phyloP scores from a whole-genome alignment of 2,888 invertebrate species.

The Hemistola chrysoprasaria region DNA sequence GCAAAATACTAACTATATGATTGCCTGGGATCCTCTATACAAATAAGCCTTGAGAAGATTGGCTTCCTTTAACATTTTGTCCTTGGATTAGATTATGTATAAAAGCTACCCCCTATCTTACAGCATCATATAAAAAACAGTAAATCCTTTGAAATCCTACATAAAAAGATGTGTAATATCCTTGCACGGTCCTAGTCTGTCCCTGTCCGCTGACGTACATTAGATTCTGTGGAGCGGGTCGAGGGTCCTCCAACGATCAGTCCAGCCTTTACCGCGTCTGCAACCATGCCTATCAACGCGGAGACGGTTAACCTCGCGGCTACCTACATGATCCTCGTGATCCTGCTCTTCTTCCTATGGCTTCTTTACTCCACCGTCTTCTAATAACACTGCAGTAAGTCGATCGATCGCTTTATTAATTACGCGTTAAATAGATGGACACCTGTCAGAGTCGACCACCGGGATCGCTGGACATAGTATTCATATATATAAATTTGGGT shows the following conservation, averaged over 20 bases:
- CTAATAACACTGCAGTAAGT: slow-evolving; percentile 34
- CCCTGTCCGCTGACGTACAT: slow-evolving; percentile 58
- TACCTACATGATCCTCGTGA: slow-evolving; percentile 86
- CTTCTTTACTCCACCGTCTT: slow-evolving; percentile 84
- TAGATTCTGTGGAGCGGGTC: slow-evolving; percentile 33
- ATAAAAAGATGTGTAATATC: slow-evolving; percentile 19
- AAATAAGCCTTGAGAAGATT: no score
- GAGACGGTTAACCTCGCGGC: slow-evolving; percentile 86
- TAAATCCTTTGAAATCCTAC: no score
- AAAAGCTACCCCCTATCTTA: no score
- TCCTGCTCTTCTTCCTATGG: slow-evolving; percentile 85
- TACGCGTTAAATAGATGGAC: slow-evolving; percentile 32
- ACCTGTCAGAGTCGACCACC: slow-evolving; percentile 44
- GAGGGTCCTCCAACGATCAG: slow-evolving; percentile 53
- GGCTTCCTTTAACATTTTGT: no score
- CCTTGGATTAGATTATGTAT: no score
- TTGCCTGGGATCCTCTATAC: no score
- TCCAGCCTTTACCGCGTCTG: slow-evolving; percentile 45
- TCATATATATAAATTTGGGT: slow-evolving; percentile 64
- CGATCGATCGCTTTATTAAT: slow-evolving; percentile 16
- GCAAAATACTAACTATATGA: no score
- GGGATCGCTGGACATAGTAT: slow-evolving; percentile 49
- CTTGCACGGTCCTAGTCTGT: slow-evolving; percentile 45
- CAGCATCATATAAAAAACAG: no score
- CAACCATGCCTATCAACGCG: slow-evolving; percentile 77